Evolutionary conservation across 2,888 invertebrate genomes (phyloP).

Genomic region (Noctua janthina): DNA sequence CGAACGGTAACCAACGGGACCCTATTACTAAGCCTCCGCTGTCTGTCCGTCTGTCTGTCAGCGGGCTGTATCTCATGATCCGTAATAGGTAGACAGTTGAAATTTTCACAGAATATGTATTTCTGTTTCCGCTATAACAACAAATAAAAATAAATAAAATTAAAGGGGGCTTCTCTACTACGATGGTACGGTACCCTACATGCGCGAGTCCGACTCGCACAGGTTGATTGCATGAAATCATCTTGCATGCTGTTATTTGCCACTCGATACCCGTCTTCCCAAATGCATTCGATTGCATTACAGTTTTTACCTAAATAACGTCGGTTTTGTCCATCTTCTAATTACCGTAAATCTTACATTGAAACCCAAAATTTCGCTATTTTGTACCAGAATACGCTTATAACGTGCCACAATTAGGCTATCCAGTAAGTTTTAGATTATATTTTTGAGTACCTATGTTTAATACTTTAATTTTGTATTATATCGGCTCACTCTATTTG

Average conservation of each 20-base stretch:
- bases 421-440: conserved; percentile 55
- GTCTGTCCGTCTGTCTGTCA: no score
- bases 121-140: no score
- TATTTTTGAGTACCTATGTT: conserved; percentile 59
- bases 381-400: conserved; percentile 65
- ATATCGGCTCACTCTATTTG: conserved; percentile 53
- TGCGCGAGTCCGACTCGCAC: no score
- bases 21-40: no score
- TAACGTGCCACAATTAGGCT: conserved; percentile 67
- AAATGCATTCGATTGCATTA: no score
- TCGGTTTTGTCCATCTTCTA: not conserved
- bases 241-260: not conserved
- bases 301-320: not conserved
- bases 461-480: conserved; percentile 63
- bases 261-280: not conserved
- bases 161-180: no score
- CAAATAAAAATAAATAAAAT: no score
- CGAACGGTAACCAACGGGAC: no score
- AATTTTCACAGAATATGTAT: no score
- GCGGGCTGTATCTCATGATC: no score
- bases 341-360: not conserved
- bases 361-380: conserved; percentile 42
- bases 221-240: not conserved
- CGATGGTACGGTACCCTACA: no score
- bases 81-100: no score